phyloP scores from a whole-genome alignment of 2,113 vertebrate species.

The Sapajus apella region DNA sequence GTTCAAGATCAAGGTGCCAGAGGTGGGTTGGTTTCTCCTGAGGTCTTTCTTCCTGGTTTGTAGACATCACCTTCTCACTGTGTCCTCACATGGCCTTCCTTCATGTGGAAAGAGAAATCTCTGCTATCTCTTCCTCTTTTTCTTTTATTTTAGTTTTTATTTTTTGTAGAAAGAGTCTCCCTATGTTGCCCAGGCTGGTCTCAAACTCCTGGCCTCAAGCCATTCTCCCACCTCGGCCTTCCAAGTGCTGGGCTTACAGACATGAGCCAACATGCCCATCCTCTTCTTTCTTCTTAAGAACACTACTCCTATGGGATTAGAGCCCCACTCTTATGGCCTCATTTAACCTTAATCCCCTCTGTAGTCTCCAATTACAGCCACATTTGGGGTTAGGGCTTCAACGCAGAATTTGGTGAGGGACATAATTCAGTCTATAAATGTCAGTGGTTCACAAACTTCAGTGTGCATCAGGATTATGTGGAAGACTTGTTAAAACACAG shows the following conservation, averaged over 20 bases:
- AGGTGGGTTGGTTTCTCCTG: neutral
- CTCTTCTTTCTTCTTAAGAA: neutral
- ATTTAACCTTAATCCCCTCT: neutral
- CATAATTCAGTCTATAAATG: neutral
- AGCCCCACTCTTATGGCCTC: neutral
- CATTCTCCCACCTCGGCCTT: too few species aligned
- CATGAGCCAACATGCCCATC: too few species aligned
- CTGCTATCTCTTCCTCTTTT: neutral
- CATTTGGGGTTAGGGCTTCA: neutral
- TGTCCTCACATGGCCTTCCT: neutral
- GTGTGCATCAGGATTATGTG: neutral
- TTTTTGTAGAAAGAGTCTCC: too few species aligned
- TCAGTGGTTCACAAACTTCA: neutral
- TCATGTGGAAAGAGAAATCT: neutral
- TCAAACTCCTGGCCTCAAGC: too few species aligned
- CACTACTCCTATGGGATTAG: neutral
- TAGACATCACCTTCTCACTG: neutral
- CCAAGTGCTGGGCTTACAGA: too few species aligned
- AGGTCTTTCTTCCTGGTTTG: neutral
- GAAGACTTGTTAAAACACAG: neutral
- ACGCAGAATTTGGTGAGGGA: neutral
- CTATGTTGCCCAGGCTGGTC: too few species aligned
- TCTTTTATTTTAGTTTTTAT: too few species aligned
- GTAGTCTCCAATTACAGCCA: neutral
- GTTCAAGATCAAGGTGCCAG: neutral